phyloP scores from a whole-genome alignment of 2,888 invertebrate genomes.

The Metallyticus violacea region DNA sequence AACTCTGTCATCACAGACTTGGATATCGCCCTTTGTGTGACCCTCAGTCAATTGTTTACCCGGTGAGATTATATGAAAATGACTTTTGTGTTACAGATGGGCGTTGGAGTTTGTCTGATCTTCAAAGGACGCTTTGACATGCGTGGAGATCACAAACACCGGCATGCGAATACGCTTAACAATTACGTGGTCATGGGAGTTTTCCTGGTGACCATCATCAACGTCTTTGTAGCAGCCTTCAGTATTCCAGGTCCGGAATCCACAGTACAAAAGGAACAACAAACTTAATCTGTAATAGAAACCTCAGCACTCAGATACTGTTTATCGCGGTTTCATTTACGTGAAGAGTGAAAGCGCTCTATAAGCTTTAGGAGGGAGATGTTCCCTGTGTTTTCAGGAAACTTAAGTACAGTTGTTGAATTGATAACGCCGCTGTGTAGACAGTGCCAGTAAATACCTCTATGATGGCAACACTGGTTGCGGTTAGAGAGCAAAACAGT shows the following conservation, averaged over 20 bases:
- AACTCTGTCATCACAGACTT: no score
- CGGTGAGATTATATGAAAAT: neutral
- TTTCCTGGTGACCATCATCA: constrained; percentile 65
- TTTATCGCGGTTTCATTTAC: no score
- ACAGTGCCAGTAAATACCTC: no score
- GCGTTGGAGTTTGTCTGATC: constrained; percentile 59
- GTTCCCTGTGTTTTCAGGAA: no score
- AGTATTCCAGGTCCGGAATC: constrained; percentile 45
- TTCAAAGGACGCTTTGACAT: constrained; percentile 59
- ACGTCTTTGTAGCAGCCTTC: constrained; percentile 64
- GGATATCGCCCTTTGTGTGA: no score
- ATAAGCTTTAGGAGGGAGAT: no score
- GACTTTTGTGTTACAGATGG: constrained; percentile 43
- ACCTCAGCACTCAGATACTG: accelerated
- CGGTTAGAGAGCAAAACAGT: no score
- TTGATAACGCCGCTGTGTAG: no score
- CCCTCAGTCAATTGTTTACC: neutral
- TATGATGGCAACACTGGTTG: no score
- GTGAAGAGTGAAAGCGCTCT: no score
- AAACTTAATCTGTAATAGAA: neutral
- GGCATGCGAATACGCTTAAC: constrained; percentile 54
- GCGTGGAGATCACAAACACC: constrained; percentile 50
- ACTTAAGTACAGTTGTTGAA: no score
- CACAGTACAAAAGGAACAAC: neutral
- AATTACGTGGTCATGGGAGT: constrained; percentile 61